These are phyloP conservation scores for Anthoptus insignis DNA, from an alignment of 2,888 invertebrate genomes.

Conservation along the genomic window DNA sequence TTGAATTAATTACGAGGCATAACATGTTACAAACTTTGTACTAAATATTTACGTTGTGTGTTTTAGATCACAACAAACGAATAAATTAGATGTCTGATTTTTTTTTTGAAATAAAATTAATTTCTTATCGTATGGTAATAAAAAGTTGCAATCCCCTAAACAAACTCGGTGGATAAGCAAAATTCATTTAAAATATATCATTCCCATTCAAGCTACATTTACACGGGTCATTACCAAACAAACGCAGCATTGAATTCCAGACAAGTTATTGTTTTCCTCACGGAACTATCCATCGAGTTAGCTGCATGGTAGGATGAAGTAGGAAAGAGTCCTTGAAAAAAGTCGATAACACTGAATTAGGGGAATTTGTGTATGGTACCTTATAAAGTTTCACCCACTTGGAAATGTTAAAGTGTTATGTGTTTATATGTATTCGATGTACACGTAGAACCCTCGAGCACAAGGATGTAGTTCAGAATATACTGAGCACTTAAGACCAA, in stretches of 20 bases:
- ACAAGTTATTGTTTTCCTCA: neutral
- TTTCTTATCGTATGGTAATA: neutral
- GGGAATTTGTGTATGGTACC: slow-evolving; percentile 86
- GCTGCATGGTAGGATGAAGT: slow-evolving; percentile 76
- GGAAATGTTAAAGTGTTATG: slow-evolving; percentile 67
- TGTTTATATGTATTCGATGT: slow-evolving; percentile 69
- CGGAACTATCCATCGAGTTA: slow-evolving; percentile 56
- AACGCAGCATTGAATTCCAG: slow-evolving; percentile 17
- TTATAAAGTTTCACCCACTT: slow-evolving; percentile 87
- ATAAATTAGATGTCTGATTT: neutral
- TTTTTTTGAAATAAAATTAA: neutral
- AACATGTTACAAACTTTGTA: neutral
- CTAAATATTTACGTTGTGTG: slow-evolving; percentile 27
- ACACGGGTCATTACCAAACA: neutral
- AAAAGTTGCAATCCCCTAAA: slow-evolving; percentile 59
- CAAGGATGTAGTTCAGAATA: slow-evolving; percentile 33
- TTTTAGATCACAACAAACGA: neutral
- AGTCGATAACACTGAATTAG: slow-evolving; percentile 64
- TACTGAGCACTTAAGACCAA: slow-evolving; percentile 52
- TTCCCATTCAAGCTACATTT: neutral
- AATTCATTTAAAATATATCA: slow-evolving; percentile 21
- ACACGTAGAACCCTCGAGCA: slow-evolving; percentile 72
- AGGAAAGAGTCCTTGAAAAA: slow-evolving; percentile 53
- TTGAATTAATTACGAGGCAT: slow-evolving; percentile 24
- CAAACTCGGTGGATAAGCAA: slow-evolving; percentile 62